Base-by-base conservation (phyloP, 2,888 invertebrate species). In the Parasteatoda lunata region DNA sequence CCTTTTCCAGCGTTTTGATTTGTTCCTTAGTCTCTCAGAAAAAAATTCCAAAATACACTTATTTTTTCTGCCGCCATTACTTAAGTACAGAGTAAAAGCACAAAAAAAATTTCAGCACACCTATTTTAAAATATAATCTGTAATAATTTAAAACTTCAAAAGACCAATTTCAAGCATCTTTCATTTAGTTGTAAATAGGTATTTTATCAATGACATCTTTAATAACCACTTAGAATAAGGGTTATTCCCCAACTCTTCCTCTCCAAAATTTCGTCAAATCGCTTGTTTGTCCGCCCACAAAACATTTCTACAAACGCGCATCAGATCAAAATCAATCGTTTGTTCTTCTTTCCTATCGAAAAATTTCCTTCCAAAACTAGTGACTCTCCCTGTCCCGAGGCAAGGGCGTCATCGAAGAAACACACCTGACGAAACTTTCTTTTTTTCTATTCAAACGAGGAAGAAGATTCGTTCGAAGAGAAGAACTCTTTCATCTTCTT, bases 361-460 rank as follows among this genome's bases (percentile, higher is more conserved):
- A 54, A 9, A 59, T 9, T 9, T 48, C 64, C 59, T 49, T 59
- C 45, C 54, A 48, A 13, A 52, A 68, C 59, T 77, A 66, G 69
- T 47, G 83, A 77, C 80, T 85, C 85, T 80, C 85, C 85, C 85
- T 71, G 47, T 65, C 85, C 85, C 30, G 6, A 86, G 85, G 85
- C 80, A 77, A 80, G 85, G 85, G 85, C 85, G 85, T 77, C 73
- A 30, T 8, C 54, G 30, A 52, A 13, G 51, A 71, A 30, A 9
- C 64, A 49, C 75, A 68, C 52, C 66, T 64, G 77, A 75, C 75
- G 75, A 82, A 68, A 52, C n/a, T 69, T 75, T 48, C 45, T 30
- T 30, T 30, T 30, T 30, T 30, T 30, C 30, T 30, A 30, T 30
- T 30, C 30, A 30, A 85, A 86, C 76, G 70, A 86, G 84, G 85